Percentiles rank a stretch among this genome's conserved stretches.
Conservation (phyloP, 2,888 invertebrate genomes). For the Plusia festucae region DNA sequence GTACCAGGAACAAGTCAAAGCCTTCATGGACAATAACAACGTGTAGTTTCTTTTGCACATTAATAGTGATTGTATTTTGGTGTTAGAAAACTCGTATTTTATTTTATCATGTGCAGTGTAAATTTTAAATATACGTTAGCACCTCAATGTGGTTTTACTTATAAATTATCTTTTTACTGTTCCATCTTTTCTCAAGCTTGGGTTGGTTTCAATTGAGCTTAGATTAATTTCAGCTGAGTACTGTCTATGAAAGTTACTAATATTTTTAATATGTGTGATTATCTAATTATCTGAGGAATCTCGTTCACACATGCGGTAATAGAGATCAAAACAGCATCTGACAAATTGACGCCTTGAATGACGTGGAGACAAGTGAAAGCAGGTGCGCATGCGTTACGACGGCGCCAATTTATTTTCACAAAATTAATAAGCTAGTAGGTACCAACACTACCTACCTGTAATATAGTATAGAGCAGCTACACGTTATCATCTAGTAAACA, state of each 20-base stretch:
- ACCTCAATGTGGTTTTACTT: neutral
- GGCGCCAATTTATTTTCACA: conserved; percentile 24
- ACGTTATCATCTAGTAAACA: neutral
- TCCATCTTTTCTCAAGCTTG: too few relatives aligned
- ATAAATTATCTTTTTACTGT: too few relatives aligned
- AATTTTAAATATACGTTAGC: conserved; percentile 41
- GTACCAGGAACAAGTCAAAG: conserved; percentile 82
- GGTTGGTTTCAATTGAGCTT: too few relatives aligned
- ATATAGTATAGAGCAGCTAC: neutral
- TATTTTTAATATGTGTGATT: conserved; percentile 5
- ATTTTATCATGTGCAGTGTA: conserved; percentile 19
- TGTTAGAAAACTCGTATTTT: conserved; percentile 21
- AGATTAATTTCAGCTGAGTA: neutral
- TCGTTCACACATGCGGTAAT: conserved; percentile 36
- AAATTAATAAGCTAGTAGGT: conserved; percentile 17
- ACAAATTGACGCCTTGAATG: conserved; percentile 44
- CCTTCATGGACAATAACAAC: conserved; percentile 68
- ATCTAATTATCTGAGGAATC: conserved; percentile 15
- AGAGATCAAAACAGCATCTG: conserved; percentile 39
- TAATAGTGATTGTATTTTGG: conserved; percentile 11
- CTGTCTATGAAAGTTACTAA: neutral
- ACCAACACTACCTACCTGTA: conserved; percentile 3
- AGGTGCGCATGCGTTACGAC: conserved; percentile 16
- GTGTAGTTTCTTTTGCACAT: conserved; percentile 35
- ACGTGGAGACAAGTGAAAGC: conserved; percentile 62